A percentile compares a stretch with the other conserved stretches of the same genome.
Conservation (phyloP, 2,888 invertebrate species). For the Drosophila leonis region DNA sequence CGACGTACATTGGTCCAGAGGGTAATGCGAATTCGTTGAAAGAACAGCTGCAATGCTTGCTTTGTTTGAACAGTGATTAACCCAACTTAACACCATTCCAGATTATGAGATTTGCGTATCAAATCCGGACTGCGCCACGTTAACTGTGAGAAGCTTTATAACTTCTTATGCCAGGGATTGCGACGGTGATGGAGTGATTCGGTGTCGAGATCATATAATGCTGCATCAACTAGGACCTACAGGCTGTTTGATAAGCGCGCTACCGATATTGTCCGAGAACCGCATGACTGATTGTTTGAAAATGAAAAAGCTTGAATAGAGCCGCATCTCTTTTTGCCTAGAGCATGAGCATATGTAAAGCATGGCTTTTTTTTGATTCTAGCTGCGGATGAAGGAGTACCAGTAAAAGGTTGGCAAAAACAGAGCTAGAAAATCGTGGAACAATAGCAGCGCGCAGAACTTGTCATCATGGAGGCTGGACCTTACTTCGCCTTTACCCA, state of each 20-base stretch:
- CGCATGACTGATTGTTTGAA: slow-evolving; percentile 82
- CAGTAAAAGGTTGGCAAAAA: slow-evolving; percentile 46
- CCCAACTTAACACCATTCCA: slow-evolving; percentile 39
- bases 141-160: slow-evolving; percentile 66
- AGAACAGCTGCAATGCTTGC: slow-evolving; percentile 10
- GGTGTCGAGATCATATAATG: slow-evolving; percentile 76
- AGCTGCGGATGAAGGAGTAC: slow-evolving; percentile 35
- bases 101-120: slow-evolving; percentile 76
- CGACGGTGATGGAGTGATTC: slow-evolving; percentile 74
- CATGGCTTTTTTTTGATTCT: slow-evolving; percentile 48
- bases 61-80: slow-evolving; percentile 8
- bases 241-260: slow-evolving; percentile 62
- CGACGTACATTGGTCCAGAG: slow-evolving; percentile 1
- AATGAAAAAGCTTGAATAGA: slow-evolving; percentile 35
- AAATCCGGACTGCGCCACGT: slow-evolving; percentile 64
- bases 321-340: neutral
- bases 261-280: slow-evolving; percentile 82
- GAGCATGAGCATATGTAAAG: slow-evolving; percentile 15
- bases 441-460: slow-evolving; percentile 60
- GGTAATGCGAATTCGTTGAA: slow-evolving; percentile 44
- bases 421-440: slow-evolving; percentile 61
- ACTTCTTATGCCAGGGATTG: slow-evolving; percentile 70
- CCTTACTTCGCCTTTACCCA: slow-evolving; percentile 38
- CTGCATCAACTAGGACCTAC: slow-evolving; percentile 76
- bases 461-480: slow-evolving; percentile 46